These are phyloP conservation scores for Corythucha ciliata DNA, from an alignment of 2,888 invertebrate species.

Conservation along the genomic window DNA sequence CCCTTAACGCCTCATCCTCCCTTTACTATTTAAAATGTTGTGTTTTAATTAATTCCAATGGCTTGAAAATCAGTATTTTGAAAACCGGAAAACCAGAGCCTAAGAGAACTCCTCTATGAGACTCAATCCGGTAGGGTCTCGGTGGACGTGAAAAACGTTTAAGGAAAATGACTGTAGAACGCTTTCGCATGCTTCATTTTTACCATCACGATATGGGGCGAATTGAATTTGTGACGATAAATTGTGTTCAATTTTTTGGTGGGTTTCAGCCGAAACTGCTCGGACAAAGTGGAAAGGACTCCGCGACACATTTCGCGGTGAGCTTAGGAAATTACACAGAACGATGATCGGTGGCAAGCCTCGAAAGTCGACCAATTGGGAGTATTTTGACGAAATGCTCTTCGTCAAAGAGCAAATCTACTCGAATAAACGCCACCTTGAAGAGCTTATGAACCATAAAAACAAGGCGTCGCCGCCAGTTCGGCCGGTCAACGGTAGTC, in stretches of 20 bases:
- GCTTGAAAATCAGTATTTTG: too few relatives aligned
- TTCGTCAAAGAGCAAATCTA: constrained; percentile 43
- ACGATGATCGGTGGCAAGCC: constrained; percentile 20
- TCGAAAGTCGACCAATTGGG: constrained; percentile 38
- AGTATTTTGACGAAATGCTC: constrained; percentile 41
- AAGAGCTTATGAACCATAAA: constrained; percentile 16
- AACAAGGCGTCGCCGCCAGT: too few relatives aligned
- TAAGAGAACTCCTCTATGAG: too few relatives aligned
- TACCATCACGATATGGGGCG: too few relatives aligned
- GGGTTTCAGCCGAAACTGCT: constrained; percentile 28
- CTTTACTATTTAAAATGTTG: too few relatives aligned
- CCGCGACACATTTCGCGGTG: constrained; percentile 42
- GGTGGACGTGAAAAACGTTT: too few relatives aligned
- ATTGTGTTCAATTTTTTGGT: not conserved
- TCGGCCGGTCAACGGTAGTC: too few relatives aligned
- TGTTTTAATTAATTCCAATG: constrained; percentile 21
- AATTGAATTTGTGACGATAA: too few relatives aligned
- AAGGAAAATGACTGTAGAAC: too few relatives aligned
- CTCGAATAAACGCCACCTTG: constrained; percentile 21
- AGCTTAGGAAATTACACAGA: constrained; percentile 39
- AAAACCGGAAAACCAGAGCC: too few relatives aligned
- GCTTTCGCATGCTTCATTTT: not conserved
- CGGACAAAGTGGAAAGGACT: constrained; percentile 41
- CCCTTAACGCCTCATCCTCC: too few relatives aligned
- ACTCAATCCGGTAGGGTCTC: too few relatives aligned